Base-by-base conservation (phyloP, 1,140 invertebrate genomes). In the honey bee (Apis mellifera) region DNA sequence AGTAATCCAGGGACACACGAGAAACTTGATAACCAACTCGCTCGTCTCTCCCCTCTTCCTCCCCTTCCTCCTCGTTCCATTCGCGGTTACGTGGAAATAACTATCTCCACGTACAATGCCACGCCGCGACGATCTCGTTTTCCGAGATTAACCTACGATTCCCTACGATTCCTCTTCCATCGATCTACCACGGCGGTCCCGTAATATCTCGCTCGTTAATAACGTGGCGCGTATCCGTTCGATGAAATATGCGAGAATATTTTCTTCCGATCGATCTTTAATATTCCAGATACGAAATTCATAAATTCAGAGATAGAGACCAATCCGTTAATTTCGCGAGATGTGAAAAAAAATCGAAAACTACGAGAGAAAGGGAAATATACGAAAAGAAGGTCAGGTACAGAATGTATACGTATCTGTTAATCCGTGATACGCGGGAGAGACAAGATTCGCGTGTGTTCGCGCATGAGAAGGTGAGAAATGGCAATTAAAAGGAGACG, bases 11-110 rank as follows among this genome's bases (percentile, higher is more conserved):
- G 75, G 66, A 88, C 86, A 82, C 62, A 65, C 55, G 78, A 72
- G 86, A 79, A 88, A 88, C 71, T 59, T 66, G 86, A 88, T 87
- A 87, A 88, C 86, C 64, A 73, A 64, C 23, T 15, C 55, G 64
- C 64, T 84, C 62, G 62, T 78, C 84, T 76, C 80, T 78, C 55
- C 60, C 54, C 15, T 32, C 4, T 3, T 3, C n/a, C 59, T 23
- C 70, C 32, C 32, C 5, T 0, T 42, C 32, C 32, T 42, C 5
- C 5, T 42, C 4, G 50, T n/a, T 70, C 64, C 78, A 69, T 74
- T 55, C 78, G 54, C 64, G 21, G 48, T 68, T 64, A 32, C 78
- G 52, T 23, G 78, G 74, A 82, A 75, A 84, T 69, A 69, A 82
- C 62, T 57, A 52, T 68, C 82, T 69, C 26, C 32, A 21, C 50